Conservation (phyloP, 1,140 invertebrate genomes). For the Diabrotica undecimpunctata region DNA sequence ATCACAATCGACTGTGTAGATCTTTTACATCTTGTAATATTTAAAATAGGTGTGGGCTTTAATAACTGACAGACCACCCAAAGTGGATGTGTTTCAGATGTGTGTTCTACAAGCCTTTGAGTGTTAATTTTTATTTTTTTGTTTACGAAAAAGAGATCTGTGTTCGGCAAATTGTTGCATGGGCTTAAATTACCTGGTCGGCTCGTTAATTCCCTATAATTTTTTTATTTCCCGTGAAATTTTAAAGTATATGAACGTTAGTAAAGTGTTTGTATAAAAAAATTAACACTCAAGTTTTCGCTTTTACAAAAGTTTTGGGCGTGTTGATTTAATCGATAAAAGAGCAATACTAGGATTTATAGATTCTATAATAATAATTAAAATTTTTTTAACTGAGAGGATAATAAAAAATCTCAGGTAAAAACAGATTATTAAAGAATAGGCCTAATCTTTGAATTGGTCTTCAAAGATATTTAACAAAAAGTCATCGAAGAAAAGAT, state of each 20-base stretch:
- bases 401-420: no score
- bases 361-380: no score
- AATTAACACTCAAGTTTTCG: background rate
- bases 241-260: background rate
- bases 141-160: background rate
- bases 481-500: no score
- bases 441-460: no score
- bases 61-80: background rate
- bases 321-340: no score
- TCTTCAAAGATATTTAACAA: no score
- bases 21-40: conserved; percentile 3
- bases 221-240: background rate
- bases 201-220: background rate
- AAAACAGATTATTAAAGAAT: no score
- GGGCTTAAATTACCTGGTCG: background rate
- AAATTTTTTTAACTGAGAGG: no score
- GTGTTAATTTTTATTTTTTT: background rate
- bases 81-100: conserved; percentile 2
- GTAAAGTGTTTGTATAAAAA: background rate
- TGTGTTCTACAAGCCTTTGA: background rate
- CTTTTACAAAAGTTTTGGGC: no score
- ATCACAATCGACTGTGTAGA: background rate
- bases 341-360: no score
- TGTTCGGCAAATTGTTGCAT: background rate
- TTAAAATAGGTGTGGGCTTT: background rate